Percentiles rank a stretch among this genome's conserved stretches.
Conservation (phyloP, 2,797 vertebrate species). For the Nannoperca australis region DNA sequence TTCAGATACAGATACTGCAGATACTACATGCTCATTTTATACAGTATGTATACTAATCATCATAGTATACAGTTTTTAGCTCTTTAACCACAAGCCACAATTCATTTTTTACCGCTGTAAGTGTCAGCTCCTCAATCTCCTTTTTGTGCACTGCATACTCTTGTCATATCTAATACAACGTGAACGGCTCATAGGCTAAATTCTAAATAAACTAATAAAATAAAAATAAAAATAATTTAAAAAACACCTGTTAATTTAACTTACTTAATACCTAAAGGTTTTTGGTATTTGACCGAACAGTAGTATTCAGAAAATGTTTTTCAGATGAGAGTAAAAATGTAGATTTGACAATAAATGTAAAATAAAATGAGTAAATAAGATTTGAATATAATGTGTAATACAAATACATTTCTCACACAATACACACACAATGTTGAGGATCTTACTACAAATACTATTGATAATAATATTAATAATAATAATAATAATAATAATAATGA, state of each 20-base stretch:
- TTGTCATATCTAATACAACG: background rate
- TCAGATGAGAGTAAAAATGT: background rate
- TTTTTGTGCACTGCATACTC: background rate
- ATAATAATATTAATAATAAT: background rate
- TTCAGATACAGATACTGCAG: no score
- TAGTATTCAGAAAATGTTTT: background rate
- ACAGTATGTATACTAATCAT: background rate
- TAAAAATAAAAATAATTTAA: no score
- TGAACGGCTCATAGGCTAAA: background rate
- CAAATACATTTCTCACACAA: background rate
- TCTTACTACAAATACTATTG: background rate
- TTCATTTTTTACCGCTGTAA: background rate
- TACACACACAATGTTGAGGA: background rate
- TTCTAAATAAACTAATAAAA: no score
- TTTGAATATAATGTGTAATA: background rate
- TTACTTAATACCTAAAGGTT: background rate
- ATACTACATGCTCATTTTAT: background rate
- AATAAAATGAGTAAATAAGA: background rate
- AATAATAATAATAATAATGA: slow-evolving; percentile 30
- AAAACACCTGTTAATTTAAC: no score
- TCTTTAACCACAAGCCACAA: background rate
- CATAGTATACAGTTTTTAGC: background rate
- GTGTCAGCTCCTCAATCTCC: background rate
- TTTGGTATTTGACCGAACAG: background rate
- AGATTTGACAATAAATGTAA: background rate